Evolutionary conservation across 2,888 invertebrate genomes (phyloP).

Genomic region (Limnephilus auricula): DNA sequence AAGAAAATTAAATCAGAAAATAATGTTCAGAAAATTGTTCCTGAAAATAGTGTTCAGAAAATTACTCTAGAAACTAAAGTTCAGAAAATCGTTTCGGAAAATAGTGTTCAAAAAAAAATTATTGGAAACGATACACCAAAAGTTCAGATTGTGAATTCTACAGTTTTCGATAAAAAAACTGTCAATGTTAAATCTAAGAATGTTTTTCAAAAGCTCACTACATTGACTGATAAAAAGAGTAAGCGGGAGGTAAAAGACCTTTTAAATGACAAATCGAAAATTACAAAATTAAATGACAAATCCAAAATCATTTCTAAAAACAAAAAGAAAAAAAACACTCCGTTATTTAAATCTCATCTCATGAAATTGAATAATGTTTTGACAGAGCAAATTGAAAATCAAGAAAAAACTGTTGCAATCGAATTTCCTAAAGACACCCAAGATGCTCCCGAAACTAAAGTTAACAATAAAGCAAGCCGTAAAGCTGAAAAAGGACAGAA

Average conservation of each 20-base stretch:
- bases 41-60: background rate
- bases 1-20: background rate
- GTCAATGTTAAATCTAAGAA: background rate
- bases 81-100: background rate
- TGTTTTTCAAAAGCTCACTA: background rate
- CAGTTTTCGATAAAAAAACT: background rate
- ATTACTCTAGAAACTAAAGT: background rate
- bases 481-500: slow-evolving; percentile 20
- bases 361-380: background rate
- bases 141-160: background rate
- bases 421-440: slow-evolving; percentile 8
- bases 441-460: background rate
- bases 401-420: background rate
- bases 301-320: slow-evolving; percentile 19
- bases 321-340: background rate
- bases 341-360: background rate
- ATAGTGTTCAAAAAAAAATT: background rate
- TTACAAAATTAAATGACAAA: background rate
- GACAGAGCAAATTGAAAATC: slow-evolving; percentile 13
- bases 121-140: background rate
- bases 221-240: background rate
- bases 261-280: background rate
- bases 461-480: slow-evolving; percentile 3
- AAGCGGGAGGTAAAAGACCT: background rate
- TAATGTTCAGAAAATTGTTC: background rate